Evolutionary conservation across 2,113 vertebrate species (phyloP), one percentile per base, ranked within the genome.

Genomic region (Ochotona princeps): DNA sequence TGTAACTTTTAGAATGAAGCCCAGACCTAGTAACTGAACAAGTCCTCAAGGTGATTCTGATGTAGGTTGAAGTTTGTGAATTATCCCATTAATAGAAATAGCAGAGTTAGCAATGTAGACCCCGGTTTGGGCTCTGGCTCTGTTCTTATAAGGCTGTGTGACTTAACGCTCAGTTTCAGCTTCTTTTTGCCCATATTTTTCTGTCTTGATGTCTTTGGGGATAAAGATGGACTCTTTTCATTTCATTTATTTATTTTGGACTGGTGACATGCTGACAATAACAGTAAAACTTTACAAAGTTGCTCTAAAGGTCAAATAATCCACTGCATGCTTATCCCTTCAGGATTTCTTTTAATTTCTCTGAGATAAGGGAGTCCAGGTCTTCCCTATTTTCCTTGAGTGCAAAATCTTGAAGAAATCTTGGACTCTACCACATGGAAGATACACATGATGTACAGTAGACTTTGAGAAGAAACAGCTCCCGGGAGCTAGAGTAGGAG

Each of bases 221-320:
- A 83, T 49, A 92, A 80, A 74, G 23, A 66, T 84, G 61, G 28
- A 60, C 26, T 84, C 28, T 75, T 91, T 38, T 74, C 20, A 32
- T 89, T 87, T 95, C 38, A 60, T 87, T 92, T 85, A 82, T 21
- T 67, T 61, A 47, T 78, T 92, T 89, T 84, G 5, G 75, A 51
- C 61, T 51, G 30, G 18, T 80, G 15, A 92, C 35, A 70, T 35
- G 82, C 21, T 47, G 7, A 75, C 93, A 89, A 92, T 60, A 74
- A 83, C 1, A 70, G 21, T 15, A 28, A 30, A 61, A 87, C 9
- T 63, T 87, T 23, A 35, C 26, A 85, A 54, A 7, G 13, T 73
- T 86, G 3, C 80, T 85, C 35, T 90, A 73, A 92, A 87, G 61
- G 94, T 80, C 28, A 69, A 54, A 80, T 83, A 89, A 92, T 81